Evolutionary conservation across 2,797 vertebrate genomes (phyloP), one percentile per base, ranked within the genome.

Genomic region (Prionace glauca): DNA sequence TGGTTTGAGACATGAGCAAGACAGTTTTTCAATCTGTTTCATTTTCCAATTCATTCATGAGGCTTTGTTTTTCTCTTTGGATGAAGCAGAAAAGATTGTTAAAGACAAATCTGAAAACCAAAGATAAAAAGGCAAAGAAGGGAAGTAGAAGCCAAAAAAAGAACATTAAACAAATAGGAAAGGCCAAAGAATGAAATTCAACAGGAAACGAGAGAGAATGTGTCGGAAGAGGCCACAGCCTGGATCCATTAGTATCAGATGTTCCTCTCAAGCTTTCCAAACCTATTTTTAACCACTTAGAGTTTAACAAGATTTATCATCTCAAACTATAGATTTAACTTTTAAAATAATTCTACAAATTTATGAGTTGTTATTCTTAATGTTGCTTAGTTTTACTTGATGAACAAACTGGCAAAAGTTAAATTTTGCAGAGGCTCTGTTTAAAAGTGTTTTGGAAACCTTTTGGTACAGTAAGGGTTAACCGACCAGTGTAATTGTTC

Each of bases 191-290:
- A 77, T 56, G 71, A 95, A 77, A 41, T 72, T 29, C 71, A 95
- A 60, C 93, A 95, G 93, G 93, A 95, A 95, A 36, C 93, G 71
- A 77, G 29, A 60, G 93, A 77, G 71, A 95, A 95, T 95, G 71
- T 95, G 72, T 95, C 50, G 67, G 93, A 95, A 95, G 93, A n/a
- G 45, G 16, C 93, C 18, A 32, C 93, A 77, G 50, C 93, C 1
- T 32, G 69, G 50, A 18, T 29, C 45, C 71, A 74, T 74, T 50
- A 77, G 45, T 56, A 95, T 95, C 67, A 95, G 72, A 50, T 95
- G 93, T 95, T 92, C 65, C 67, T n/a, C 71, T 95, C 93, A 60
- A 32, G 26, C 29, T 95, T 95, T 77, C 50, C 50, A 77, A 74
- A 77, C 29, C 45, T 24, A 72, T 50, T n/a, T 77, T 95, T 95